Evolutionary conservation across 2,113 vertebrate genomes (phyloP), one percentile per base, ranked within the genome.

Genomic region (Rhipidura dahli): DNA sequence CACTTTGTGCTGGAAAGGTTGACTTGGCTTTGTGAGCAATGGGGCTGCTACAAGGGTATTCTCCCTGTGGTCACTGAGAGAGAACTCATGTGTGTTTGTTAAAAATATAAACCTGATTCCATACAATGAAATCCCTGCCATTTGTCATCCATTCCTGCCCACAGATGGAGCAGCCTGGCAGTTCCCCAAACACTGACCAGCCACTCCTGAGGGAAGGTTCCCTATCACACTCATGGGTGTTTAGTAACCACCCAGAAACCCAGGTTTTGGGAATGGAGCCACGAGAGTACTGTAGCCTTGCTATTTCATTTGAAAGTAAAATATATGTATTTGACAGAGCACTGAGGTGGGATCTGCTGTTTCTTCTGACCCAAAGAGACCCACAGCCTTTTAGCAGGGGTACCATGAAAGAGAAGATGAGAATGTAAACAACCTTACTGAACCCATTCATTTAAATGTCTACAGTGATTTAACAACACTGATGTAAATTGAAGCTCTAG

Each of bases 261-360:
- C 35, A 15, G 33, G 26, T 7, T 73, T 73, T 53, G 70, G 70
- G 45, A 88, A 39, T 0, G 1, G 49, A 92, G 37, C 71, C 15
- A 4, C 72, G 70, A 45, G 54, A 51, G 42, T 59, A 65, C 35
- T 53, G n/a, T 11, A 83, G 54, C 28, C 42, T 83, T 86, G 45
- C 28, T n/a, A 50, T 50, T 39, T 94, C 24, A 24, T 61, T 76
- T 92, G 44, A 51, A 90, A 94, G 66, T 90, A 56, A 91, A 93
- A 78, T 31, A 51, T 0, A 0, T 42, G 57, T 27, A 45, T 68
- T 82, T 92, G 59, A 66, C 71, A 76, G 83, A 85, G 45, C 28
- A 39, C 15, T 72, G 83, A 80, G 37, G 39, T 70, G 42, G 31
- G 42, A 69, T 65, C 37, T 91, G 51, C 37, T 83, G 13, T 51